Evolutionary conservation across 2,113 vertebrate genomes (phyloP), one percentile per base, ranked within the genome.

Genomic region (Chaetura pelagica): DNA sequence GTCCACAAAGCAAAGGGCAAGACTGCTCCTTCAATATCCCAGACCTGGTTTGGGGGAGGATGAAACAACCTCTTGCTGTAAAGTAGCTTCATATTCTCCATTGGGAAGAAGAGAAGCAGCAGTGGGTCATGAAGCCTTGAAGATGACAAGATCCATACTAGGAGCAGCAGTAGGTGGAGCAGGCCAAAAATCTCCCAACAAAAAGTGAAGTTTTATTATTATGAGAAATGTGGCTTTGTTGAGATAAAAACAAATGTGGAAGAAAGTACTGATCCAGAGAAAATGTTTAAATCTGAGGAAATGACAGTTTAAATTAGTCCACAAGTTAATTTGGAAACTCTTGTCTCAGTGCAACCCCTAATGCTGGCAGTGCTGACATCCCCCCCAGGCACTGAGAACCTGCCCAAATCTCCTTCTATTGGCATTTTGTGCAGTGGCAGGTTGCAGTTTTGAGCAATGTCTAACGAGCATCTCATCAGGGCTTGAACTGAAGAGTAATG

Each of bases 91-190:
- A 0, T 55, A 72, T 5, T 55, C 48, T 63, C 38, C 18, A 16
- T 17, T 16, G 6, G 38, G 52, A 76, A 57, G 30, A 86, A 78
- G 64, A 26, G 20, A 71, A 90, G 44, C 48, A 84, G 62, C 66
- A 82, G 13, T 82, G 88, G 91, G 46, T 93, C 90, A 93, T 22
- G 48, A 75, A 83, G 87, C 79, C 34, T 63, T 83, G 67, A 84
- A 62, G 62, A 89, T 62, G 57, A 58, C 0, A 82, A 30, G 55
- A 84, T 66, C 57, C 80, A 22, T 7, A 15, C 44, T 80, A 12
- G 26, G 38, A 84, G 90, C 84, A 87, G 69, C 74, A 93, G 93
- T 75, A 75, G 85, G 78, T 87, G 93, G 90, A 94, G 78, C 42
- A 84, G 74, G 24, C 20, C 78, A 48, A 84, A 93, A 93, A 59